These are phyloP conservation scores for Synergus laeviventris DNA, from an alignment of 2,888 invertebrate species.

Conservation along the genomic window DNA sequence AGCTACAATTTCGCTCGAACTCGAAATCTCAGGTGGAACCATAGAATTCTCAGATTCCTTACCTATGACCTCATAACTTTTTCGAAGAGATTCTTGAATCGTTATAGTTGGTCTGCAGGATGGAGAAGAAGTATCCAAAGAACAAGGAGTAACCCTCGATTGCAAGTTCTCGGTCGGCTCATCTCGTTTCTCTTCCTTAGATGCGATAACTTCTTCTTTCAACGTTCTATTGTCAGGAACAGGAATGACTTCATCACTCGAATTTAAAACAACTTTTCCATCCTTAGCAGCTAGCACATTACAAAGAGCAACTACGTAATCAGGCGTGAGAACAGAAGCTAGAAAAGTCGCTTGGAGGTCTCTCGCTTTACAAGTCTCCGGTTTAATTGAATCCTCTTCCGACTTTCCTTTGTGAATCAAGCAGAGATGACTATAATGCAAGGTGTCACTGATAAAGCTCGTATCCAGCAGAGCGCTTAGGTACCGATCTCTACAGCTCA, in stretches of 20 bases:
- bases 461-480: slow-evolving; percentile 81
- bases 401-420: slow-evolving; percentile 38
- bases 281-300: slow-evolving; percentile 84
- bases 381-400: slow-evolving; percentile 33
- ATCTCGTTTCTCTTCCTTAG: slow-evolving; percentile 22
- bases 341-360: slow-evolving; percentile 77
- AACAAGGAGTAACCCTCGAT: slow-evolving; percentile 1
- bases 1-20: slow-evolving; percentile 68
- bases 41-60: slow-evolving; percentile 32
- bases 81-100: not conserved
- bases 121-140: not conserved
- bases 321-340: slow-evolving; percentile 81
- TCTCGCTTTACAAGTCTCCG: slow-evolving; percentile 34
- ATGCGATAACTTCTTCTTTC: slow-evolving; percentile 21
- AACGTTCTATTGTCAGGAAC: slow-evolving; percentile 10
- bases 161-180: not conserved
- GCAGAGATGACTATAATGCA: slow-evolving; percentile 77
- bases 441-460: slow-evolving; percentile 80
- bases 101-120: not conserved
- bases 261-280: slow-evolving; percentile 82
- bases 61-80: slow-evolving; percentile 16
- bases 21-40: not conserved
- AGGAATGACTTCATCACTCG: slow-evolving; percentile 74
- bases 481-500: slow-evolving; percentile 83
- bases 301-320: slow-evolving; percentile 87